Evolutionary conservation across 2,888 invertebrate species (phyloP), one percentile per base, ranked within the genome.

Genomic region (Timema podura): DNA sequence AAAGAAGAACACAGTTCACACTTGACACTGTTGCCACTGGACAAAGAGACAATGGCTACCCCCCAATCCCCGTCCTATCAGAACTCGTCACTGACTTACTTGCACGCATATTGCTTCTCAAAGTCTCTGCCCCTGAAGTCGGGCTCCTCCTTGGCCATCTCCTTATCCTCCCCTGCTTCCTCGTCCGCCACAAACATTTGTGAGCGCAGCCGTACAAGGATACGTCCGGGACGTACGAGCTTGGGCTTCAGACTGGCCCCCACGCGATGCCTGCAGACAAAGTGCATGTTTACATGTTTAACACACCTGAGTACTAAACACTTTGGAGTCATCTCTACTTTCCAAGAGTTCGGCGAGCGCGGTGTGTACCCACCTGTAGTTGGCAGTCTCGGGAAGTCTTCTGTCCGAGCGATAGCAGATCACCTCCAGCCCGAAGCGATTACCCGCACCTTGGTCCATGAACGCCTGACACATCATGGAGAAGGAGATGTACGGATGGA

Each of bases 101-200:
- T 78, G 75, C 78, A 79, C 30, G 78, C 77, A 74, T 78, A 79
- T 70, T 79, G 78, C 46, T 77, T 76, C 49, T 77, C 77, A 73
- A 79, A 77, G 48, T 79, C 78, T 51, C 76, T 68, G 5, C 79
- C 79, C 11, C 76, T 65, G 69, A 79, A 79, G 67, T 78, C 77
- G 13, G 71, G 64, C 54, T 79, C 79, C 65, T 75, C 74, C 48
- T 78, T 78, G 0, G 71, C 72, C 72, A 79, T 72, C 7, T 74
- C 74, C 48, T 71, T 71, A 68, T 77, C 77, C 72, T 79, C 79
- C 0, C 79, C 79, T 7, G 77, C 78, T 46, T 76, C 76, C 10
- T 72, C 72, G 70, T 79, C 78, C 2, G 78, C 77, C 45, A 76
- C 76, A 70, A 79, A 79, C 71, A 76, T 75, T 51, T 76, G 74